These are phyloP conservation scores for chimpanzee (Pan troglodytes) DNA, from an alignment of 2,113 vertebrate species.

Conservation along the genomic window NHGRI_mPanTro3-v2.1_pri NC_072414.2:87153501-87154000, in stretches of 20 bases:
- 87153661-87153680: neutral
- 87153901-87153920: neutral
- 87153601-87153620: neutral
- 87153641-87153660: accelerated
- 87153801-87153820: neutral
- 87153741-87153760: neutral
- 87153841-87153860: neutral
- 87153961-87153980: neutral
- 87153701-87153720: neutral
- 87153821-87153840: neutral
- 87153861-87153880: neutral
- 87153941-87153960: neutral
- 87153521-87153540: neutral
- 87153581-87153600: neutral
- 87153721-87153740: neutral
- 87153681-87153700: neutral
- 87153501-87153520: neutral
- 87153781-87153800: neutral
- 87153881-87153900: neutral
- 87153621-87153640: neutral
- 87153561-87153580: neutral
- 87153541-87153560: neutral
- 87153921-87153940: neutral
- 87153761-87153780: neutral
- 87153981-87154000: neutral